Percentiles rank a stretch among this genome's conserved stretches.
Evolutionary conservation across 1,140 invertebrate genomes (phyloP).

Genomic region (Bombus picipes): DNA sequence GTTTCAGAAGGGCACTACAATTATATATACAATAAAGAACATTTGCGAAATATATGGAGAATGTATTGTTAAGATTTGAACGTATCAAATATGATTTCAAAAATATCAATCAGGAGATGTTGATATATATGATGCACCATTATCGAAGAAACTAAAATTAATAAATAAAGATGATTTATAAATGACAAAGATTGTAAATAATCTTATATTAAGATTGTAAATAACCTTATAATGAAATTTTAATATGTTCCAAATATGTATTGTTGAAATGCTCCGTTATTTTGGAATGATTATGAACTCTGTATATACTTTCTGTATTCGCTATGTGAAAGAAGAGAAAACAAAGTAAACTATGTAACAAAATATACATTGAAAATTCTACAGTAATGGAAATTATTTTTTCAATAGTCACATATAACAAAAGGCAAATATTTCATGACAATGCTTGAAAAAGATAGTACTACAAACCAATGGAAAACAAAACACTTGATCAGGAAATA

Average conservation of each 20-base stretch:
- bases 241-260: neutral
- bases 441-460: neutral
- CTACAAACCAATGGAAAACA: neutral
- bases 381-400: neutral
- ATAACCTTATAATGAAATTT: neutral
- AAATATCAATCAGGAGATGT: neutral
- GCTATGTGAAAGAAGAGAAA: neutral
- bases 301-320: neutral
- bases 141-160: neutral
- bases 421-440: too few relatives aligned
- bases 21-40: neutral
- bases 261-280: neutral
- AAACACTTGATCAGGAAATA: neutral
- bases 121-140: neutral
- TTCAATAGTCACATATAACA: neutral
- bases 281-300: neutral
- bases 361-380: neutral
- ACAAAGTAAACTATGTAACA: neutral
- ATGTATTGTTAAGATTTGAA: neutral
- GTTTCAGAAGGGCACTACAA: neutral
- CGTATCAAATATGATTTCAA: neutral
- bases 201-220: too few relatives aligned
- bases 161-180: neutral
- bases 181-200: neutral
- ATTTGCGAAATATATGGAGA: neutral